Conservation (phyloP, 2,888 invertebrate genomes). For the Beris morrisii region DNA sequence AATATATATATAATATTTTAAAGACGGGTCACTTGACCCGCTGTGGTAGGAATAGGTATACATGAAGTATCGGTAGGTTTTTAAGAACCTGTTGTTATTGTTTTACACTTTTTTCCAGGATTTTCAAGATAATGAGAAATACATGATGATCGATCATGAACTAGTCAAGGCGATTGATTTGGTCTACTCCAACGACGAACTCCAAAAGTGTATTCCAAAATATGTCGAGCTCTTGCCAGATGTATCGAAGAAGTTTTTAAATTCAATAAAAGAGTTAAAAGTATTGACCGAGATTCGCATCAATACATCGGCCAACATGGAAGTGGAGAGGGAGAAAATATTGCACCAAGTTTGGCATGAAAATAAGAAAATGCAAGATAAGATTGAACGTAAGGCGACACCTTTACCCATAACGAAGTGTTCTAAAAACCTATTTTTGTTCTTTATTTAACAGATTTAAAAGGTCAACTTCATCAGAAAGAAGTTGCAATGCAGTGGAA, state of each 20-base stretch:
- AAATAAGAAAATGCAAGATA: conserved; percentile 41
- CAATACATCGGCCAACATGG: conserved; percentile 41
- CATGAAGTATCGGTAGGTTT: no score
- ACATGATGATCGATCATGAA: conserved; percentile 3
- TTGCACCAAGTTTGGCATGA: conserved; percentile 43
- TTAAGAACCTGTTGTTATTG: no score
- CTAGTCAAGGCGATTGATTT: conserved; percentile 25
- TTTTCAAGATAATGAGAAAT: not conserved
- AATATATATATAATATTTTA: no score
- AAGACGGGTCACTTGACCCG: no score
- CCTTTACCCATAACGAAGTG: not conserved
- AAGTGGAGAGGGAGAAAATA: conserved; percentile 42
- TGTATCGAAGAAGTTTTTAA: conserved; percentile 37
- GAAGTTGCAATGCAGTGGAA: conserved; percentile 45
- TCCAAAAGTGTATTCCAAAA: conserved; percentile 20
- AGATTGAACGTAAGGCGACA: conserved; percentile 39
- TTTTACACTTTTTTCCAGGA: not conserved
- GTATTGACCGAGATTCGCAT: conserved; percentile 41
- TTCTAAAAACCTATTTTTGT: not conserved
- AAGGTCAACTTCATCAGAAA: conserved; percentile 42
- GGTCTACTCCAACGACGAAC: conserved; percentile 6
- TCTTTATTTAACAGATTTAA: conserved; percentile 39
- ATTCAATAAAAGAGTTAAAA: conserved; percentile 39
- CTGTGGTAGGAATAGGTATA: no score
- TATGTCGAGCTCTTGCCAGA: conserved; percentile 28